Evolutionary conservation across 2,113 vertebrate genomes (phyloP).

Genomic region (Toxostoma redivivum): DNA sequence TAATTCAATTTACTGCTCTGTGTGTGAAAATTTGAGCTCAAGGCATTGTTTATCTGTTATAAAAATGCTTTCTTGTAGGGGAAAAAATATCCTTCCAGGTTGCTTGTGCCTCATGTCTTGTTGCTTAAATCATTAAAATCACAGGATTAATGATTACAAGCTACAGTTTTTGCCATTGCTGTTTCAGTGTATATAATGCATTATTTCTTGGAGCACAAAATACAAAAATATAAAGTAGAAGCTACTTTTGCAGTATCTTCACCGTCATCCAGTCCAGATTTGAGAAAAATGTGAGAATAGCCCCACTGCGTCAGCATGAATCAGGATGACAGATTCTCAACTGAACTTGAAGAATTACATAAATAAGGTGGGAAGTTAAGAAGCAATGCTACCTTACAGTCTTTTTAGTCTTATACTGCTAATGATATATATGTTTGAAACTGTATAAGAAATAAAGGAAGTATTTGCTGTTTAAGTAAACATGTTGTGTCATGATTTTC

Average conservation of each 20-base stretch:
- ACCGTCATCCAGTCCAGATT: background rate
- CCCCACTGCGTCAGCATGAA: background rate
- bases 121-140: background rate
- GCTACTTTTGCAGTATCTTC: background rate
- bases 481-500: background rate
- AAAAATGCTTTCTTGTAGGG: slow-evolving; percentile 24
- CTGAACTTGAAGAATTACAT: background rate
- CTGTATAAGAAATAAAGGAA: background rate
- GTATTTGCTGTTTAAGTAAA: background rate
- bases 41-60: slow-evolving; percentile 23
- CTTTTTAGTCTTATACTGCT: background rate
- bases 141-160: background rate
- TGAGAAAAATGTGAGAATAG: background rate
- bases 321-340: background rate
- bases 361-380: background rate
- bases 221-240: background rate
- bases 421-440: background rate
- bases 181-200: background rate
- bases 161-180: background rate
- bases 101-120: background rate
- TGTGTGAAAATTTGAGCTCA: slow-evolving; percentile 54
- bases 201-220: background rate
- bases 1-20: slow-evolving; percentile 49
- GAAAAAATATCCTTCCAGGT: background rate
- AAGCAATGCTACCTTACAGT: background rate